Evolutionary conservation across 2,113 vertebrate genomes (phyloP), one percentile per base, ranked within the genome.

Genomic region (Damaliscus lunatus): DNA sequence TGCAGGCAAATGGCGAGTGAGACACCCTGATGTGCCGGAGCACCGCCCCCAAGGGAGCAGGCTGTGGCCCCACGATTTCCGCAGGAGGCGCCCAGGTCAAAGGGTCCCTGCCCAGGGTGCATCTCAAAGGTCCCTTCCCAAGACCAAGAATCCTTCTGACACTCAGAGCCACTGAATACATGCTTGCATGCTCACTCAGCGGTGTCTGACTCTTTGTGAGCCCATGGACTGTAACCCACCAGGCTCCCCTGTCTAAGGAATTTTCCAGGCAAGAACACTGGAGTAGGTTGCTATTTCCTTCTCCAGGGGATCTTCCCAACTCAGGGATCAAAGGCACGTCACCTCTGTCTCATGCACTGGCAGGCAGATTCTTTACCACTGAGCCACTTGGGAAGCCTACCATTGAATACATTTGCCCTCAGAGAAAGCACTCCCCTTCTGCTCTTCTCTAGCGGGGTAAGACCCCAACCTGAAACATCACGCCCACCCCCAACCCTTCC

Each of bases 1-100:
- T 71, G 14, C 29, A 33, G 43, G 53, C 19, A 27, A 23, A 9
- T 1, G 1, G 12, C 1, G 27, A 9, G 14, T 16, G 1, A 12
- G 17, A 40, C 10, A 52, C 33, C 4, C 4, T 27, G 57, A 36
- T 1, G 6, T 29, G 15, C 5, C 50, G 14, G 71, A 55, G 33
- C 10, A 59, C 21, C 11, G 0, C 9, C 64, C 31, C n/a, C 29
- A 60, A 60, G 64, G 27, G 62, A 62, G 53, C 29, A 33, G 7
- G 7, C 40, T 29, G 12, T 12, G 29, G 46, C 27, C 17, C 9
- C 33, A 23, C 6, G 10, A 21, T 48, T 53, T 81, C 33, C 10
- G 4, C 71, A 62, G 85, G 64, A 87, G 50, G 53, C 10, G n/a
- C 62, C 60, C 9, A n/a, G 52, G 10, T 3, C 19, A 36, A n/a